Conservation (phyloP, 2,888 invertebrate species). For the Macroteleia sp. region DNA sequence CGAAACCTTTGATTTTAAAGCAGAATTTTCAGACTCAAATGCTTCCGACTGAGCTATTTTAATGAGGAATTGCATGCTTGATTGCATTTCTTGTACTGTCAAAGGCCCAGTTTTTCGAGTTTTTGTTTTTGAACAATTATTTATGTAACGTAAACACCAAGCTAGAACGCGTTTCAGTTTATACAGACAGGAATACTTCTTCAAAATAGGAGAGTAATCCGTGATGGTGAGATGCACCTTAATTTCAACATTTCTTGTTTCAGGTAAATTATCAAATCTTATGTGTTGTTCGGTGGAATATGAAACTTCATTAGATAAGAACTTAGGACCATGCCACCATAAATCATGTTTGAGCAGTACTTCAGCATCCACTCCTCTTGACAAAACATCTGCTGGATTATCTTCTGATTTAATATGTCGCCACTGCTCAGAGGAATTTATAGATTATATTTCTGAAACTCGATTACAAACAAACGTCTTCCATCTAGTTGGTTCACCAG, state of each 20-base stretch:
- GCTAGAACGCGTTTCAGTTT: slow-evolving; percentile 1
- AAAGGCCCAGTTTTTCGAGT: background rate
- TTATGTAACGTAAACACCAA: background rate
- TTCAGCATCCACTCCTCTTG: background rate
- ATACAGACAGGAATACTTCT: background rate
- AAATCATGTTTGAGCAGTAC: background rate
- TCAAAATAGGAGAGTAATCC: background rate
- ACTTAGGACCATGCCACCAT: slow-evolving; percentile 28
- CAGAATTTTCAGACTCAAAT: background rate
- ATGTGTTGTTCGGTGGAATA: background rate
- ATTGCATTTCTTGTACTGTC: background rate
- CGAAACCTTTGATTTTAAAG: too few relatives aligned
- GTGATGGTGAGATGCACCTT: background rate
- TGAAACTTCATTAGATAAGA: background rate
- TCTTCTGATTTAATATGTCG: background rate
- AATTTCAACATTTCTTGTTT: background rate
- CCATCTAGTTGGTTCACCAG: slow-evolving; percentile 24
- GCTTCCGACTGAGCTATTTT: background rate
- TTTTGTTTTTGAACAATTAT: background rate
- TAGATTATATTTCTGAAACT: background rate
- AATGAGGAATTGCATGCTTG: background rate
- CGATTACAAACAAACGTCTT: slow-evolving; percentile 26
- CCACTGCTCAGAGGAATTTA: background rate
- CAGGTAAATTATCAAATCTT: background rate
- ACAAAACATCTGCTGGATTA: background rate